Conservation (phyloP, 1,140 invertebrate genomes). For the Diorhabda elongata region DNA sequence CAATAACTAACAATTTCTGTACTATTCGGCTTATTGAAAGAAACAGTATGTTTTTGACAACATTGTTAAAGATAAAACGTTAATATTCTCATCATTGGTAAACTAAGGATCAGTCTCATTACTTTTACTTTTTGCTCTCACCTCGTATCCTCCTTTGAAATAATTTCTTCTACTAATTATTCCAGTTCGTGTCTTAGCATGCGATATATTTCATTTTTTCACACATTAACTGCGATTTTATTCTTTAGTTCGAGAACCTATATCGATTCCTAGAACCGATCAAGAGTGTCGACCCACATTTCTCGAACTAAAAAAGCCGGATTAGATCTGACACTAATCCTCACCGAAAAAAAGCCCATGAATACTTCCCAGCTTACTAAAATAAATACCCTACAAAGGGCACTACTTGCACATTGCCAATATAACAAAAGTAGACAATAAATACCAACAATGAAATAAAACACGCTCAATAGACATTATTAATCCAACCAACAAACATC, state of each 20-base stretch:
- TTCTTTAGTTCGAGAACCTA: not conserved
- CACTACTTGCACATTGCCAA: slow-evolving; percentile 45
- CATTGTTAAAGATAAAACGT: too few relatives aligned
- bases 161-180: too few relatives aligned
- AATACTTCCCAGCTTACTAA: slow-evolving; percentile 42
- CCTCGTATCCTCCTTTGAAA: too few relatives aligned
- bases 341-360: slow-evolving; percentile 39
- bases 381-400: slow-evolving; percentile 44
- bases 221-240: not conserved
- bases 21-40: too few relatives aligned
- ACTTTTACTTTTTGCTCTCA: too few relatives aligned
- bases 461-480: slow-evolving; percentile 47
- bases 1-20: too few relatives aligned
- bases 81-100: too few relatives aligned
- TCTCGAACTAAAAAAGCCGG: slow-evolving; percentile 31
- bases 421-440: slow-evolving; percentile 45
- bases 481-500: slow-evolving; percentile 45
- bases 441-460: slow-evolving; percentile 47
- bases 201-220: not conserved
- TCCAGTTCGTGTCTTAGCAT: not conserved
- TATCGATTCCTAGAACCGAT: slow-evolving; percentile 4
- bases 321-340: slow-evolving; percentile 41
- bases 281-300: slow-evolving; percentile 15
- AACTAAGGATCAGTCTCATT: too few relatives aligned
- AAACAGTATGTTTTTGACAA: too few relatives aligned